Base-by-base conservation (phyloP, 2,888 invertebrate genomes). In the Hydrotaea cyrtoneurina region DNA sequence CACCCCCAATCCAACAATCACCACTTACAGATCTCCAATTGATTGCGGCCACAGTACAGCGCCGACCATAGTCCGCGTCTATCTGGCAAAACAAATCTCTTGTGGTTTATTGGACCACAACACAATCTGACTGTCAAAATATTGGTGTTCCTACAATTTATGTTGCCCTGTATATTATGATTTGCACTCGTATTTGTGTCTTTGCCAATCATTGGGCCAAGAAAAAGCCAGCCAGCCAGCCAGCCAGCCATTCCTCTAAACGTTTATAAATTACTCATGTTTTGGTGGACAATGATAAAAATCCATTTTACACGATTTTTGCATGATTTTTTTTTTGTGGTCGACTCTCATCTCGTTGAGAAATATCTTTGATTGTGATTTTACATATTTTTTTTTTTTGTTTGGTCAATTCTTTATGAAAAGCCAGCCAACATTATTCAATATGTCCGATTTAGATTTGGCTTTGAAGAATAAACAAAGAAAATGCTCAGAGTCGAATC, bases 291-390 rank as follows among this genome's bases (percentile, higher is more conserved):
- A 80, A 36, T 71, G 83, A 83, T 83, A 80, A 50, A n/a, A 39
- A 71, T 26, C 71, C 62, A 64, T 78, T 78, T 80, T n/a, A 83
- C 80, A 83, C 69, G 74, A 80, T 77, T 74, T 78, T 78, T 71
- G 74, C 77, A 80, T 75, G 50, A n/a, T 50, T 72, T 36, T 39
- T 66, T n/a, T 15, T 50, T 50, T 13, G 4, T 50, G 15, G n/a
- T 50, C 13, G 1, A n/a, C n/a, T 2, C 43, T 13, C 15, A 50
- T 50, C 50, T 17, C 19, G n/a, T 43, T 13, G 46, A 69, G 11
- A 69, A 23, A 62, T 55, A 21, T 66, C 21, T 74, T 74, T 80
- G 80, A 80, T 80, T 84, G 69, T 23, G 75, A 78, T 74, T 72
- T 71, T 69, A 50, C 69, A 31, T 71, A 64, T 71, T 74, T 75